Evolutionary conservation across 2,113 vertebrate species (phyloP), one percentile per base, ranked within the genome.

Genomic region (Tursiops truncatus): DNA sequence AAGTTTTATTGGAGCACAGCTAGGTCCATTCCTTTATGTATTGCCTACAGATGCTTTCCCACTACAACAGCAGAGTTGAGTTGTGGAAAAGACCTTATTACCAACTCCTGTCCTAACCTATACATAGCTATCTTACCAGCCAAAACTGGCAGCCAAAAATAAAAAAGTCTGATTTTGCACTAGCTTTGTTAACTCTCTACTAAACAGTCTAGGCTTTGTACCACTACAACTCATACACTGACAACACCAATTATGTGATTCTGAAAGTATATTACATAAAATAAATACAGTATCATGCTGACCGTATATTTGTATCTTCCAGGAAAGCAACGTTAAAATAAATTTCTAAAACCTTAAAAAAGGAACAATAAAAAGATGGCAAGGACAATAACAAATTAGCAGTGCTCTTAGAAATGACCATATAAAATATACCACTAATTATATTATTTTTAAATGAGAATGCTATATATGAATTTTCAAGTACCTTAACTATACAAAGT

Each of bases 321-420:
- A 70, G 3, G 17, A 95, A 79, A 71, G 20, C 50, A 58, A 67
- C 67, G 87, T 67, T 90, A 87, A 79, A 70, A 68, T 73, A 79
- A 76, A 18, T 68, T 93, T 94, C 65, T 91, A 93, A 95, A 84
- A 95, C 36, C 41, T 80, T 92, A 26, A 95, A 86, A 86, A 89
- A 70, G 5, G 36, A 94, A 82, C 12, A 95, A 63, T 63, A 81
- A 89, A 71, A 67, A 62, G 56, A 41, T 67, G 21, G 8, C 53
- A 95, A 93, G 23, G 8, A 50, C 14, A 85, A 17, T 60, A 92
- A 82, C 21, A 93, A 91, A 86, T 53, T 36, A 68, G 68, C 26
- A 50, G 20, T 53, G 31, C 26, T 56, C 10, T 76, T 18, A 50
- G 77, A 89, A 95, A 63, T 93, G 12, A 83, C 38, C 31, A 41